Conservation (phyloP, 2,797 vertebrate species). For the Spea hammondii region DNA sequence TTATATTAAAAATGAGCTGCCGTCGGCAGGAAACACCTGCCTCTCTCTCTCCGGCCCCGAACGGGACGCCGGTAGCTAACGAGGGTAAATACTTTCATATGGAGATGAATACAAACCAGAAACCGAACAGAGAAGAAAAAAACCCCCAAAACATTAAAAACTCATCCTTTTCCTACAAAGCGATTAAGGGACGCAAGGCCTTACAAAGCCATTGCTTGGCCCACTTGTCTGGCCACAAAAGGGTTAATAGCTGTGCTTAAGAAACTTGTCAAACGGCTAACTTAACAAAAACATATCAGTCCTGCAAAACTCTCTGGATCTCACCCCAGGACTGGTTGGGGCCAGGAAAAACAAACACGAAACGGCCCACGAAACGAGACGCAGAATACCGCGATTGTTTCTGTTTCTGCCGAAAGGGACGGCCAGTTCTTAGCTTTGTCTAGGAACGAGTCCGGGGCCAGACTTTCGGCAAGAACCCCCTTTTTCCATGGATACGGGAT, state of each 20-base stretch:
- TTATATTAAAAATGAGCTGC: conserved; percentile 42
- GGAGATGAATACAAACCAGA: conserved; percentile 28
- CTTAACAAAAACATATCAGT: background rate
- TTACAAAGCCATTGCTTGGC: background rate
- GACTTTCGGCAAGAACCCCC: conserved; percentile 41
- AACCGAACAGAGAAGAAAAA: background rate
- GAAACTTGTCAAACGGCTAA: background rate
- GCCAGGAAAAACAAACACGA: conserved; percentile 40
- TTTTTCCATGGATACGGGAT: conserved; percentile 53
- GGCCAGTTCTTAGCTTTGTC: conserved; percentile 40
- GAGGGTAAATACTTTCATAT: conserved; percentile 23
- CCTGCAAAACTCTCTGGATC: background rate
- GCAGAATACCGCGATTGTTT: conserved; percentile 19
- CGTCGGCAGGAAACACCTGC: conserved; percentile 50
- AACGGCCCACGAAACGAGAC: background rate
- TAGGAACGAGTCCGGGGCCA: conserved; percentile 29
- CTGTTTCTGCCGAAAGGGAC: conserved; percentile 21
- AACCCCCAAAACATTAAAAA: background rate
- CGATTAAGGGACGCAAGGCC: background rate
- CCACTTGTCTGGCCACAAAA: background rate
- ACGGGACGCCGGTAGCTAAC: background rate
- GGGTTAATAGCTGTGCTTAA: background rate
- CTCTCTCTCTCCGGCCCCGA: background rate
- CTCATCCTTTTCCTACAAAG: background rate
- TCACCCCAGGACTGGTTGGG: background rate